Conservation (phyloP, 2,888 invertebrate species). For the Peribatodes rhomboidaria region DNA sequence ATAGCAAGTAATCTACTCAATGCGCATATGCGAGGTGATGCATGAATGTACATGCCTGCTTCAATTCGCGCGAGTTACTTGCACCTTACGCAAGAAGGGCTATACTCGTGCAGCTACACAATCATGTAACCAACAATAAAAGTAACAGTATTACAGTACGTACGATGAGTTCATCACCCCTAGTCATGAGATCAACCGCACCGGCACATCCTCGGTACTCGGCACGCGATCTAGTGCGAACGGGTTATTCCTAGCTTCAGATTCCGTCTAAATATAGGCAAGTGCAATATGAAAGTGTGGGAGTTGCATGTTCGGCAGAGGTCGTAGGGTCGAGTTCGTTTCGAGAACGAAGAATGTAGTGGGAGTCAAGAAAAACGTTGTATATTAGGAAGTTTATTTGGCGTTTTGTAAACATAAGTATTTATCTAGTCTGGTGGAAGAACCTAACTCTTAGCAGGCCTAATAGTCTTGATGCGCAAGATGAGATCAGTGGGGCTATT, state of each 20-base stretch:
- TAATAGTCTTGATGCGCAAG: too few species aligned
- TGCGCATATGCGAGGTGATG: too few species aligned
- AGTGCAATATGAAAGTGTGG: conserved; percentile 34
- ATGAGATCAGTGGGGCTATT: too few species aligned
- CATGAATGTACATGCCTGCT: too few species aligned
- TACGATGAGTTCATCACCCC: conserved; percentile 30
- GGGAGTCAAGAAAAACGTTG: background rate
- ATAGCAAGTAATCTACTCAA: too few species aligned
- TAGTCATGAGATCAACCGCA: conserved; percentile 24
- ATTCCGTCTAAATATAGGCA: conserved; percentile 38
- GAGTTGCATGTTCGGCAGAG: conserved; percentile 19
- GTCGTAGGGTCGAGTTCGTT: conserved; percentile 24
- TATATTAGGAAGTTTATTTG: background rate
- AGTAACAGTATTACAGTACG: too few species aligned
- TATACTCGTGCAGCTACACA: background rate
- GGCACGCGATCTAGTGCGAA: conserved; percentile 21
- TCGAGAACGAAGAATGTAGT: background rate
- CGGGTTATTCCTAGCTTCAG: conserved; percentile 25
- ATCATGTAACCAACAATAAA: background rate
- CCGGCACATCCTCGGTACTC: background rate
- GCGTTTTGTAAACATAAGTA: background rate
- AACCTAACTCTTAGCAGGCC: too few species aligned
- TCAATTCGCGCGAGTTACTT: too few species aligned
- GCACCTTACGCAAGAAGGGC: background rate
- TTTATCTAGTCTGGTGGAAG: background rate